phyloP scores from a whole-genome alignment of 2,113 vertebrate genomes.

The Platichthys stellatus region DNA sequence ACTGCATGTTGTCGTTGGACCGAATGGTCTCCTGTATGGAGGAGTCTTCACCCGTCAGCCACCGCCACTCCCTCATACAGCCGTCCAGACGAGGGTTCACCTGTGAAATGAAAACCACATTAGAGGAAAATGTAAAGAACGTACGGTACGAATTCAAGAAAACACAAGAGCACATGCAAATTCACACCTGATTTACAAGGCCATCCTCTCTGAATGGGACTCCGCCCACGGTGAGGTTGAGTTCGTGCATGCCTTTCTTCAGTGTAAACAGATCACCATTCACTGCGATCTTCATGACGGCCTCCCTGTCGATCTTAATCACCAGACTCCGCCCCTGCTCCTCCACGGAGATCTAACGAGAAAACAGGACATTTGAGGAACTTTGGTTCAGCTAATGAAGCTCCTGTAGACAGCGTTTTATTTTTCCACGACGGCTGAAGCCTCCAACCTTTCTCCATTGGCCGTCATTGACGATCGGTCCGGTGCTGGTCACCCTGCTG shows the following conservation, averaged over 20 bases:
- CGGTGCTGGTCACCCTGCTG: slow-evolving; percentile 91
- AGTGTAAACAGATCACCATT: slow-evolving; percentile 90
- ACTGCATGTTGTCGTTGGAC: slow-evolving; percentile 92
- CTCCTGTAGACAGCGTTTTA: no score
- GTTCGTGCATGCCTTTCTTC: slow-evolving; percentile 89
- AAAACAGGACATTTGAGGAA: not conserved
- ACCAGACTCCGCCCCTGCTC: slow-evolving; percentile 91
- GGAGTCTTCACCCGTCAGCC: slow-evolving; percentile 91
- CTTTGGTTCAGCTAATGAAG: not conserved
- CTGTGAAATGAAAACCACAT: slow-evolving; percentile 65
- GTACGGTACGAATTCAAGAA: not conserved
- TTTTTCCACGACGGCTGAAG: not conserved
- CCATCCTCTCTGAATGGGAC: slow-evolving; percentile 89
- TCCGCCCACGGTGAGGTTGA: slow-evolving; percentile 95
- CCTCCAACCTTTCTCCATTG: slow-evolving; percentile 91
- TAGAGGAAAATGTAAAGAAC: not conserved
- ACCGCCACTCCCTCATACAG: slow-evolving; percentile 94
- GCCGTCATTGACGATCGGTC: slow-evolving; percentile 89
- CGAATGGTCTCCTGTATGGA: slow-evolving; percentile 90
- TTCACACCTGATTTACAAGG: slow-evolving; percentile 86
- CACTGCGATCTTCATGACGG: slow-evolving; percentile 97
- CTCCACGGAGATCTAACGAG: slow-evolving; percentile 91
- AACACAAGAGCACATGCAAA: slow-evolving; percentile 27
- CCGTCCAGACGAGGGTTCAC: slow-evolving; percentile 95
- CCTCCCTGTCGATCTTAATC: slow-evolving; percentile 94